Conservation (phyloP, 2,888 invertebrate genomes). For the Chalcosyrphus nemorum region DNA sequence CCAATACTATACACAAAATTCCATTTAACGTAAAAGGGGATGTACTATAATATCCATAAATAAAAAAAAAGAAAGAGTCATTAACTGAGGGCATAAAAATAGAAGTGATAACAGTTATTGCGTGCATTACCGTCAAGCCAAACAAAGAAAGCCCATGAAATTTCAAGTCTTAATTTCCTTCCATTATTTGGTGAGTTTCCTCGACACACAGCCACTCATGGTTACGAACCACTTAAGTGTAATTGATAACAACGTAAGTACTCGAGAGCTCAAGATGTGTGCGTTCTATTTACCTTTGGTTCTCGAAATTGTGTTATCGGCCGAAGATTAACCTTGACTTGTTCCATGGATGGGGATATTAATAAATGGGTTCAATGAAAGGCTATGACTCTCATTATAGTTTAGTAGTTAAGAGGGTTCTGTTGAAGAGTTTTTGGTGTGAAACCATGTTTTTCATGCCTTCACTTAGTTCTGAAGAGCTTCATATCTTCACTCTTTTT, state of each 20-base stretch:
- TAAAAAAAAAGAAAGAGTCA: background rate
- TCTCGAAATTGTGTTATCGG: background rate
- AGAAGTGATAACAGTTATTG: constrained; percentile 18
- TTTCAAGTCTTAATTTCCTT: background rate
- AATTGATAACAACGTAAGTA: background rate
- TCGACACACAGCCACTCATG: background rate
- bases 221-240: background rate
- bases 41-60: background rate
- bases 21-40: background rate
- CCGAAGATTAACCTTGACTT: background rate
- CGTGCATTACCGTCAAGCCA: background rate
- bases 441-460: background rate
- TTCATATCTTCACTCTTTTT: no score
- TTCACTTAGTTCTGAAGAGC: no score
- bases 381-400: background rate
- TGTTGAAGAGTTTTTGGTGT: no score
- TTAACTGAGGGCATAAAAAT: constrained; percentile 13
- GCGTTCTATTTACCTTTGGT: background rate
- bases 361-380: background rate
- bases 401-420: background rate
- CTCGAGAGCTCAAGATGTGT: background rate
- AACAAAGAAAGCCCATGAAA: background rate
- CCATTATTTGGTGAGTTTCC: background rate
- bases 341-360: no score
- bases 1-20: background rate